Evolutionary conservation across 2,113 vertebrate genomes (phyloP), one percentile per base, ranked within the genome.

Genomic region (Platysternon megacephalum): DNA sequence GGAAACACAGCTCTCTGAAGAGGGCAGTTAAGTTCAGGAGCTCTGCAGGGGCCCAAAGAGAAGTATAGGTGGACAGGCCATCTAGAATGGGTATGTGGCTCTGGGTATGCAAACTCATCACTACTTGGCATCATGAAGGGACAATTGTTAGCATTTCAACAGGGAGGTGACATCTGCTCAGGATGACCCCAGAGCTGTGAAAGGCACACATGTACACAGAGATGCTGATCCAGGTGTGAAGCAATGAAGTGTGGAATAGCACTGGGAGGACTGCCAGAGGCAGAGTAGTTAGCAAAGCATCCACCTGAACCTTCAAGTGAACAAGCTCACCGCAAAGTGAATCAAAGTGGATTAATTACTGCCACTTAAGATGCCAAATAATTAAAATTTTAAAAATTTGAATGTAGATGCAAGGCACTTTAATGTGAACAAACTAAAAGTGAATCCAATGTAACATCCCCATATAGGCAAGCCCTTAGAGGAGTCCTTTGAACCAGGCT

Each of bases 401-500:
- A 68, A 32, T 79, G 26, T 85, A 88, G 89, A 93, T 48, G 49
- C 89, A 96, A 95, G 84, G 74, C 28, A 39, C 78, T 88, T 72
- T 86, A 93, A 92, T 90, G 82, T 39, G n/a, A 92, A 26, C 32
- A 88, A 79, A 86, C 83, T 72, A 58, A 49, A 89, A 94, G 42
- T 92, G 91, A 90, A 93, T 55, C 84, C 88, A 82, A 55, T 91
- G 93, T 95, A 91, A 92, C 2, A 1, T 92, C 85, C 29, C 79
- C 52, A 49, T 72, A 42, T 83, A 78, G 93, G 96, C 93, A 93
- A 91, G 87, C 53, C 32, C 49, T 89, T 92, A 94, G 22, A 52
- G 92, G 93, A 92, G 74, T 92, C 91, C 89, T 58, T 58, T 42
- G 87, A 94, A 95, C 87, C 56, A 91, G 79, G 92, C 61, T 89